These are phyloP conservation scores for Meteorus colon DNA, from an alignment of 2,888 invertebrate species.

Conservation along the genomic window DNA sequence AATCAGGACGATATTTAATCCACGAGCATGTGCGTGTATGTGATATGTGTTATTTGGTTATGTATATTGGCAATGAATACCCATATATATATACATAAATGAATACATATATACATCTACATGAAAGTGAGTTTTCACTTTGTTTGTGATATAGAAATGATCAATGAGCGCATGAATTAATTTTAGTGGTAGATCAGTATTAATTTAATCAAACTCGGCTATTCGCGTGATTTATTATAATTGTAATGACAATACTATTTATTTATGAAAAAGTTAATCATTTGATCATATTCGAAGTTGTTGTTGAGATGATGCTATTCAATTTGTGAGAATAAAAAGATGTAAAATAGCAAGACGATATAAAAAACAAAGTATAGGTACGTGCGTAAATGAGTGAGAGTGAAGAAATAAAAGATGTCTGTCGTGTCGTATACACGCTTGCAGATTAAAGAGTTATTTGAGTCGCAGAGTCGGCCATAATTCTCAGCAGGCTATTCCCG, in stretches of 20 bases:
- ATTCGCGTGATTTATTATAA: not conserved
- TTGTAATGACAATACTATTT: not conserved
- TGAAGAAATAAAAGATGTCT: constrained; percentile 44
- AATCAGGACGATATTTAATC: constrained; percentile 64
- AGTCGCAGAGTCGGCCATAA: constrained; percentile 73
- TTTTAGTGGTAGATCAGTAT: not conserved
- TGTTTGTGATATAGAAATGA: not conserved
- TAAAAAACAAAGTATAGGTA: constrained; percentile 32
- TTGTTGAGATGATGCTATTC: not conserved
- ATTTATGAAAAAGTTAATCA: not conserved
- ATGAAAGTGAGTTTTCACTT: too few species aligned
- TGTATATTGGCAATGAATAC: too few species aligned
- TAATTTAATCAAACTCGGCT: constrained; percentile 1
- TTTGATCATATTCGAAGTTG: constrained; percentile 7
- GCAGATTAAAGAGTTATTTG: constrained; percentile 74
- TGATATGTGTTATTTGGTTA: not conserved
- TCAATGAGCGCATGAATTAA: constrained; percentile 1
- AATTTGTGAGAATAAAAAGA: constrained; percentile 28
- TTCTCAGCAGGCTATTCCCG: constrained; percentile 71
- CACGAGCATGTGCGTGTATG: constrained; percentile 57
- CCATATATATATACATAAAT: too few species aligned
- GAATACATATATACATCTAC: too few species aligned
- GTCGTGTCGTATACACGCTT: constrained; percentile 65
- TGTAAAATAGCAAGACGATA: constrained; percentile 21
- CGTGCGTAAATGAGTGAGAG: constrained; percentile 54